Evolutionary conservation across 2,797 vertebrate genomes (phyloP).

Genomic region (Tamandua tetradactyla): DNA sequence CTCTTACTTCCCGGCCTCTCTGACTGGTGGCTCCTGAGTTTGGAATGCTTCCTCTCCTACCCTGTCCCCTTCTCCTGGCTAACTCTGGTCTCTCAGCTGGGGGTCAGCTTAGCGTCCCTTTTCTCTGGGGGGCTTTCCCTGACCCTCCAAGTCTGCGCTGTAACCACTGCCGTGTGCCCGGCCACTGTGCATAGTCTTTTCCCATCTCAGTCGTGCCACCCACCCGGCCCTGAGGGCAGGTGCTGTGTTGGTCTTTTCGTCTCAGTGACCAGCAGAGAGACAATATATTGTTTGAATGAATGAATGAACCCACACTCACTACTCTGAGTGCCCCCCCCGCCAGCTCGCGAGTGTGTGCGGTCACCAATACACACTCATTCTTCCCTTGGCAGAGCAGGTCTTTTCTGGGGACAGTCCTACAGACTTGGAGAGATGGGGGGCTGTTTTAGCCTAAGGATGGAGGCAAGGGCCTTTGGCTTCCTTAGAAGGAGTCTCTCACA

Average conservation of each 20-base stretch:
- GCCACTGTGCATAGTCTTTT: not conserved
- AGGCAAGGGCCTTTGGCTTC: not conserved
- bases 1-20: not conserved
- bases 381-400: not conserved
- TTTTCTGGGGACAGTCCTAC: not conserved
- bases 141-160: not conserved
- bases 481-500: not conserved
- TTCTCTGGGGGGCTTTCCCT: not conserved
- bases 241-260: not conserved
- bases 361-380: not conserved
- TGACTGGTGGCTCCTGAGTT: not conserved
- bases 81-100: not conserved
- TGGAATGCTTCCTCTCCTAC: not conserved
- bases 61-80: not conserved
- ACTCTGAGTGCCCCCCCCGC: not conserved
- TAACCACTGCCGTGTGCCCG: not conserved
- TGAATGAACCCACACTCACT: not conserved
- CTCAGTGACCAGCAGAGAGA: not conserved
- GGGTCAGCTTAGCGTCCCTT: not conserved
- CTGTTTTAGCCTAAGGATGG: not conserved
- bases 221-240: not conserved
- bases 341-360: rapidly evolving
- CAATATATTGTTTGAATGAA: not conserved
- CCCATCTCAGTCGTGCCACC: too few species aligned
- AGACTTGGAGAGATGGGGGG: not conserved